Evolutionary conservation across 2,888 invertebrate species (phyloP).

Genomic region (Busseola fusca): DNA sequence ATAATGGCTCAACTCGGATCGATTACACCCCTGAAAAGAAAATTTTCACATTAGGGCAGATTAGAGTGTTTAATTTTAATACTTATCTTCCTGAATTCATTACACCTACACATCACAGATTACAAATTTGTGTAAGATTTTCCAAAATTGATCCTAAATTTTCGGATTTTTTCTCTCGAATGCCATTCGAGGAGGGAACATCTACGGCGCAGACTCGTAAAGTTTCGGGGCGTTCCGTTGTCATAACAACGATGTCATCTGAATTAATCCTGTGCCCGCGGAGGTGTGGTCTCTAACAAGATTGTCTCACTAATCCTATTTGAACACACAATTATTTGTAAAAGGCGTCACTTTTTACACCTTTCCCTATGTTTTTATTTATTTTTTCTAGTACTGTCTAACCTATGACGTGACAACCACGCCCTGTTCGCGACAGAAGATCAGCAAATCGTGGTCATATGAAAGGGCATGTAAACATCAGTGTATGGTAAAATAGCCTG

Average conservation of each 20-base stretch:
- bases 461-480: slow-evolving; percentile 45
- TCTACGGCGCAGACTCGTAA: slow-evolving; percentile 48
- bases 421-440: slow-evolving; percentile 60
- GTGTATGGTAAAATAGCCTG: slow-evolving; percentile 56
- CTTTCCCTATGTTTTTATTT: slow-evolving; percentile 45
- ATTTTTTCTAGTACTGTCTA: slow-evolving; percentile 41
- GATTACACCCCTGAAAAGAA: slow-evolving; percentile 34
- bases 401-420: slow-evolving; percentile 63
- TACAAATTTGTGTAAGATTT: background rate
- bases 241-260: slow-evolving; percentile 64
- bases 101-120: no score
- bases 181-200: background rate
- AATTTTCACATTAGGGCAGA: background rate
- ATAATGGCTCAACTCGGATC: slow-evolving; percentile 34
- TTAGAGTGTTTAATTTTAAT: background rate
- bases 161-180: background rate
- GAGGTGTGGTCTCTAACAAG: slow-evolving; percentile 81
- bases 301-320: slow-evolving; percentile 77
- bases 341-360: slow-evolving; percentile 74
- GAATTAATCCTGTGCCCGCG: slow-evolving; percentile 53
- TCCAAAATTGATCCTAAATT: background rate
- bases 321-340: slow-evolving; percentile 72
- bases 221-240: slow-evolving; percentile 59
- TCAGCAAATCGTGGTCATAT: slow-evolving; percentile 35
- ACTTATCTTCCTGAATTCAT: background rate